Percentiles rank a stretch among this genome's conserved stretches.
Conservation (phyloP, 2,797 vertebrate genomes). For the Chaunax sp. region DNA sequence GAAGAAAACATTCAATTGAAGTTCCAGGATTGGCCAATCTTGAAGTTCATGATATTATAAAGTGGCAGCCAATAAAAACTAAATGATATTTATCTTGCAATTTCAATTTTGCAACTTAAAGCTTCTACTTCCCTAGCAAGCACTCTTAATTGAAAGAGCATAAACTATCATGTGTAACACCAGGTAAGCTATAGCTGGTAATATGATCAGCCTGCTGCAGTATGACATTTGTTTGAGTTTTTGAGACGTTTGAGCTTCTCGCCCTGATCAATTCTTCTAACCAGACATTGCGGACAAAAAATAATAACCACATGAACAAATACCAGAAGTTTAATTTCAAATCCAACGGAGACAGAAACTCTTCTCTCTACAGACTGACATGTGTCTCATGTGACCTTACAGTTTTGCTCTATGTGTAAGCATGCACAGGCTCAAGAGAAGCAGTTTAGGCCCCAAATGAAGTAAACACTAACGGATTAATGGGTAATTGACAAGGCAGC, state of each 20-base stretch:
- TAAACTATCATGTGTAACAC: too few relatives aligned
- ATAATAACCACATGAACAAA: neutral
- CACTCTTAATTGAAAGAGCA: too few relatives aligned
- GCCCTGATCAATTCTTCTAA: neutral
- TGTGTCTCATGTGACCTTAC: neutral
- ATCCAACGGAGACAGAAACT: neutral
- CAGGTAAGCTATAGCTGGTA: too few relatives aligned
- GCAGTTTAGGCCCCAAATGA: slow-evolving; percentile 36
- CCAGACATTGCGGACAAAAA: neutral
- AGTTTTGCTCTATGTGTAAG: slow-evolving; percentile 2
- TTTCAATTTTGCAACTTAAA: too few relatives aligned
- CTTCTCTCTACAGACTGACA: neutral
- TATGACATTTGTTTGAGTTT: too few relatives aligned
- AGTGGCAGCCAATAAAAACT: too few relatives aligned
- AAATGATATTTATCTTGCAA: too few relatives aligned
- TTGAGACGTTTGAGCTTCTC: neutral
- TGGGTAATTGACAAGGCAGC: slow-evolving; percentile 65
- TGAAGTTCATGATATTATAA: neutral
- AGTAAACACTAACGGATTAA: slow-evolving; percentile 73
- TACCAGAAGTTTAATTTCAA: neutral
- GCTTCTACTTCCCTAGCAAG: too few relatives aligned
- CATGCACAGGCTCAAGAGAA: slow-evolving; percentile 24
- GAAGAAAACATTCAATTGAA: neutral
- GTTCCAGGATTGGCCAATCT: neutral
- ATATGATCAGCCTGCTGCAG: too few relatives aligned